These are phyloP conservation scores for Lathronympha strigana DNA, from an alignment of 2,888 invertebrate species.

Conservation along the genomic window DNA sequence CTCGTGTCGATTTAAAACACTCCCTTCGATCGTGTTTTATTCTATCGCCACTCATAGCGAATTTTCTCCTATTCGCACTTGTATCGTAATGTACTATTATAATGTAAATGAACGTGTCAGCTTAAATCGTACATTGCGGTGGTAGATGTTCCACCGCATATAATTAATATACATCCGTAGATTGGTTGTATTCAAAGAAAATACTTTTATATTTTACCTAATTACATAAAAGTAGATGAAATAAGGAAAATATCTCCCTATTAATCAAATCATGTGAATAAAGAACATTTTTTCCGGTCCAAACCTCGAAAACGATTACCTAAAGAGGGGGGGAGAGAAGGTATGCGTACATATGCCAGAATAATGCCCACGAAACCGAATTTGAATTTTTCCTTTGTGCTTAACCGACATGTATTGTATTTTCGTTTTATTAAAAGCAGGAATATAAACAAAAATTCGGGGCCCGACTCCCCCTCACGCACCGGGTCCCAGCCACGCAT, in stretches of 20 bases:
- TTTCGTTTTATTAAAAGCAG: slow-evolving; percentile 67
- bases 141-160: too few species aligned
- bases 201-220: slow-evolving; percentile 38
- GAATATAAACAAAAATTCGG: slow-evolving; percentile 64
- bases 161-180: too few species aligned
- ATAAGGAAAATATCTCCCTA: slow-evolving; percentile 43
- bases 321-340: slow-evolving; percentile 50
- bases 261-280: slow-evolving; percentile 42
- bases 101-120: too few species aligned
- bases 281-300: slow-evolving; percentile 8
- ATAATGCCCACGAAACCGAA: slow-evolving; percentile 60
- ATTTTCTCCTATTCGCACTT: too few species aligned
- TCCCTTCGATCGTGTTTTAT: too few species aligned
- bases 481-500: slow-evolving; percentile 32
- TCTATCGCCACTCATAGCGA: too few species aligned
- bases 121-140: too few species aligned
- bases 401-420: slow-evolving; percentile 59
- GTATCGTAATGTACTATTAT: too few species aligned
- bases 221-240: not conserved
- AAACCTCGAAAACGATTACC: slow-evolving; percentile 16
- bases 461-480: slow-evolving; percentile 37
- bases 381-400: slow-evolving; percentile 66
- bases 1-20: too few species aligned
- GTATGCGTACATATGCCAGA: slow-evolving; percentile 55
- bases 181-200: slow-evolving; percentile 2